phyloP scores from a whole-genome alignment of 2,888 invertebrate species.

The Watsonalla cultraria region DNA sequence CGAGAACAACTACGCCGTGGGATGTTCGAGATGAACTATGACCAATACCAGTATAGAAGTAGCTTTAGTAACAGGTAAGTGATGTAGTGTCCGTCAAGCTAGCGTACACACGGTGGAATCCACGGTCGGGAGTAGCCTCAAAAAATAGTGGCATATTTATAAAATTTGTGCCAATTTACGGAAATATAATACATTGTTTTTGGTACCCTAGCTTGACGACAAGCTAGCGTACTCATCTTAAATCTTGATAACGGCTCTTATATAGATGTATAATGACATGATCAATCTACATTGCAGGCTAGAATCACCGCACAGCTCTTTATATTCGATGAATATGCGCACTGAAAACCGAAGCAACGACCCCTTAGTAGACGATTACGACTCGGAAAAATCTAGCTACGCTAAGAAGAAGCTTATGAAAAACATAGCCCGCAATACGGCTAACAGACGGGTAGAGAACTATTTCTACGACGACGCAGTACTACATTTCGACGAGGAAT shows the following conservation, averaged over 20 bases:
- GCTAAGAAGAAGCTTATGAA: conserved; percentile 67
- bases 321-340: conserved; percentile 61
- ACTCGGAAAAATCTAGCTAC: conserved; percentile 70
- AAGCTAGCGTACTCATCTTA: no score
- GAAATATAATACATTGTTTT: no score
- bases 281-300: conserved; percentile 18
- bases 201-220: no score
- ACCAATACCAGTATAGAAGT: conserved; percentile 46
- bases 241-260: no score
- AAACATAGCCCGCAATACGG: conserved; percentile 67
- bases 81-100: no score
- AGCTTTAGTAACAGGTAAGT: conserved; percentile 32
- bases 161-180: no score
- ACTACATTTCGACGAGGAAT: conserved; percentile 69
- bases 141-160: no score
- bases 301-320: conserved; percentile 52
- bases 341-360: conserved; percentile 67
- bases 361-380: conserved; percentile 68
- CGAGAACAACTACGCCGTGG: conserved; percentile 63
- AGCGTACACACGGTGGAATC: no score
- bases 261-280: no score
- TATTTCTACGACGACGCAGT: conserved; percentile 75
- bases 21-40: conserved; percentile 52
- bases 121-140: no score
- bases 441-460: conserved; percentile 48